These are phyloP conservation scores for Parotocinclus haroldoi DNA, from an alignment of 2,797 vertebrate genomes.

Conservation along the genomic window DNA sequence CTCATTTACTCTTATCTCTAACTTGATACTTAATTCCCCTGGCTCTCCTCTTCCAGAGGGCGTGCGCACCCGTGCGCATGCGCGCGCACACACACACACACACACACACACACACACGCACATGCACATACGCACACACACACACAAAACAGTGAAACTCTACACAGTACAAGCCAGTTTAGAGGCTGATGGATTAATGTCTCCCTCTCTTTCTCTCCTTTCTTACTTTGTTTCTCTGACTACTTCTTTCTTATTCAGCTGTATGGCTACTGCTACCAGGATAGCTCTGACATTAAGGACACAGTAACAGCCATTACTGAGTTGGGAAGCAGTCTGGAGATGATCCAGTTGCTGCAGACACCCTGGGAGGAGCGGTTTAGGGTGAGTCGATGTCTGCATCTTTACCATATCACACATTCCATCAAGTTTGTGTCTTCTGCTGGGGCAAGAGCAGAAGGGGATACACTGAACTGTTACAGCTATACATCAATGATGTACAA, in stretches of 20 bases:
- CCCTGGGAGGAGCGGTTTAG: constrained; percentile 88
- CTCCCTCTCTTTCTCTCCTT: constrained; percentile 12
- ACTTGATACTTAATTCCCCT: constrained; percentile 19
- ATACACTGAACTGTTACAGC: constrained; percentile 7
- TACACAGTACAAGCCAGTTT: constrained; percentile 18
- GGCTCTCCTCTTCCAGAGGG: not conserved
- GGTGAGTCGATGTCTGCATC: constrained; percentile 65
- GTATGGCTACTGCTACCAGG: constrained; percentile 86
- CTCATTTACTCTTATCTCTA: constrained; percentile 31
- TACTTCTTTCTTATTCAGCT: constrained; percentile 62
- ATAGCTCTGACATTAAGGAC: constrained; percentile 81
- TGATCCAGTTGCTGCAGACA: constrained; percentile 87
- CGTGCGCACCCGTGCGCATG: constrained; percentile 4
- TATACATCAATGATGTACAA: too few species aligned
- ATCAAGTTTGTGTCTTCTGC: constrained; percentile 40
- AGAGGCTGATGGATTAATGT: constrained; percentile 27
- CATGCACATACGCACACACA: constrained; percentile 6
- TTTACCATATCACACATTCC: constrained; percentile 38
- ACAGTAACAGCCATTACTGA: constrained; percentile 87
- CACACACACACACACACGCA: constrained; percentile 15
- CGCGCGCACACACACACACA: constrained; percentile 11
- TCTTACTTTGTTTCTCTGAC: not conserved
- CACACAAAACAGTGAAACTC: constrained; percentile 41
- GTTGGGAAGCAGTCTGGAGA: constrained; percentile 83
- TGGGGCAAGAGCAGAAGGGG: constrained; percentile 16